Conservation (phyloP, 2,888 invertebrate species). For the Dinocampus coccinellae region DNA sequence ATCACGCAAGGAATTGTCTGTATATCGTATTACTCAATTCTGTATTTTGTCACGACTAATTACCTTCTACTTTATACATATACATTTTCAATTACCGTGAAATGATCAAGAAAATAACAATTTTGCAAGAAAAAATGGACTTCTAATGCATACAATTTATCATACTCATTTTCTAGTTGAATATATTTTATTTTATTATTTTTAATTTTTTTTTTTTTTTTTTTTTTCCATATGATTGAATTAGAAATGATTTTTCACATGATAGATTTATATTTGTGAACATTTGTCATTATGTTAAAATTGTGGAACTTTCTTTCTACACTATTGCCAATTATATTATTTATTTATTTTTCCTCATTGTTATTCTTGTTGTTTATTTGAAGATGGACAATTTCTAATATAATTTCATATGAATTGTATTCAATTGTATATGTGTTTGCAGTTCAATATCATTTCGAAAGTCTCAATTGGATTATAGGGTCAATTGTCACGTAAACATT, state of each 20-base stretch:
- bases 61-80: conserved; percentile 15
- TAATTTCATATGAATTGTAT: background rate
- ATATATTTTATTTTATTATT: too few species aligned
- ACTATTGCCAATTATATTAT: background rate
- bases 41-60: conserved; percentile 11
- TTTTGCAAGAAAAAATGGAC: too few species aligned
- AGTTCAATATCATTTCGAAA: background rate
- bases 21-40: conserved; percentile 13
- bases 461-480: background rate
- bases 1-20: background rate
- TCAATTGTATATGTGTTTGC: background rate
- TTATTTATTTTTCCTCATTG: background rate
- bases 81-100: background rate
- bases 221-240: too few species aligned
- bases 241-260: too few species aligned
- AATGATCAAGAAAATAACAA: background rate
- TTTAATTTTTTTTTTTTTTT: too few species aligned
- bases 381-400: background rate
- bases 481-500: background rate
- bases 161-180: too few species aligned
- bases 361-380: background rate
- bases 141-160: too few species aligned
- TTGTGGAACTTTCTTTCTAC: background rate
- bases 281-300: background rate
- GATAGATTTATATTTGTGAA: background rate